phyloP scores from a whole-genome alignment of 2,797 vertebrate species.

The Alauda arvensis region DNA sequence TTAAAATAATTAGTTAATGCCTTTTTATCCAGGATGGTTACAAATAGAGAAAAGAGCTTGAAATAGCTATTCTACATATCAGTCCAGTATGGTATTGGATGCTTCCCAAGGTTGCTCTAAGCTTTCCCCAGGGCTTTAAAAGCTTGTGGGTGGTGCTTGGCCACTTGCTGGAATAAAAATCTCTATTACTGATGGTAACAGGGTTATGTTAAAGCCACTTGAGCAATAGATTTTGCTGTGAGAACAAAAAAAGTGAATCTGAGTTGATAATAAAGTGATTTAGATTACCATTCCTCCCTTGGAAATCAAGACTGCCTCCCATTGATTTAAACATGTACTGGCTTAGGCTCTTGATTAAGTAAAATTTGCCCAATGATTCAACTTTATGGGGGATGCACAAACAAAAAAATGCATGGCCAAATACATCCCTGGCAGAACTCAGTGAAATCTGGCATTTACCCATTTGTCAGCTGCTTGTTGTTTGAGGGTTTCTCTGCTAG shows the following conservation, averaged over 20 bases:
- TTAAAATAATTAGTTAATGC: slow-evolving; percentile 58
- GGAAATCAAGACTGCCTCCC: background rate
- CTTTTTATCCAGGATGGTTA: background rate
- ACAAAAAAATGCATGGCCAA: background rate
- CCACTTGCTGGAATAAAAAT: background rate
- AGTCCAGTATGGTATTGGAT: background rate
- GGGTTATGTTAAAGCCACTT: background rate
- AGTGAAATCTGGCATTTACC: background rate
- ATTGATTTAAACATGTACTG: background rate
- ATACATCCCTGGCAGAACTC: background rate
- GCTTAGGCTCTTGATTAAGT: background rate
- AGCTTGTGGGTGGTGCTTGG: background rate
- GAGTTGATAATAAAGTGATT: background rate
- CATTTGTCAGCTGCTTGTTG: background rate
- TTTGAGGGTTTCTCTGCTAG: background rate
- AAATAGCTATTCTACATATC: background rate
- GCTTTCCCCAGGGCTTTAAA: background rate
- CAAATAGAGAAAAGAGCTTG: background rate
- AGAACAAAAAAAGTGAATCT: background rate
- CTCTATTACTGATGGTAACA: background rate
- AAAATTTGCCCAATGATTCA: slow-evolving; percentile 34
- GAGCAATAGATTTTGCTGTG: background rate
- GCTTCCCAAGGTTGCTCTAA: background rate
- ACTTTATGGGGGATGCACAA: slow-evolving; percentile 4
- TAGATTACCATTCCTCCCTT: background rate